These are phyloP conservation scores for Lycocorax pyrrhopterus DNA, from an alignment of 2,113 vertebrate genomes.

Conservation along the genomic window DNA sequence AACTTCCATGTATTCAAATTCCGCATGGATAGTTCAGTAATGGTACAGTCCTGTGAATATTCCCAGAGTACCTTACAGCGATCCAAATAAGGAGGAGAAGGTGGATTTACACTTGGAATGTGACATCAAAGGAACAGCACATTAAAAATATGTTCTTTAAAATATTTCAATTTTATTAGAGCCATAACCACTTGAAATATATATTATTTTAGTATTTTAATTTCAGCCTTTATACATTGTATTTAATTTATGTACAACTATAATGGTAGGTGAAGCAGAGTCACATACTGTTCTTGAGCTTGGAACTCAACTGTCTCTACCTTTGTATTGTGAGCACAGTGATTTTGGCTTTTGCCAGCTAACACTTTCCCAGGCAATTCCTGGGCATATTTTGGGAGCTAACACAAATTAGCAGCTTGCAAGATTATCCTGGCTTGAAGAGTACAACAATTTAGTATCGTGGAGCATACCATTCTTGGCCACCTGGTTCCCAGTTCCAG, in stretches of 20 bases:
- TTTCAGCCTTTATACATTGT: not conserved
- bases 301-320: not conserved
- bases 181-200: not conserved
- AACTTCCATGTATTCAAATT: not conserved
- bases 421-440: not conserved
- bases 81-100: not conserved
- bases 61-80: not conserved
- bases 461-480: not conserved
- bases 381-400: not conserved
- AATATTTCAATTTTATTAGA: not conserved
- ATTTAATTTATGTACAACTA: not conserved
- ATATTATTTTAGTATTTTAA: not conserved
- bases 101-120: not conserved
- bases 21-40: not conserved
- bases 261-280: not conserved
- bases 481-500: not conserved
- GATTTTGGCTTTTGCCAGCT: not conserved
- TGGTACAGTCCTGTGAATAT: not conserved
- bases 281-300: not conserved
- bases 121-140: not conserved
- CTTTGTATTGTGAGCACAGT: not conserved
- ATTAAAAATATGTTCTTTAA: not conserved
- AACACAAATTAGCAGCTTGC: not conserved
- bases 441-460: not conserved
- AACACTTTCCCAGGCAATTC: not conserved